These are phyloP conservation scores for Zaprionus lachaisei DNA, from an alignment of 1,140 invertebrate species.

Conservation along the genomic window DNA sequence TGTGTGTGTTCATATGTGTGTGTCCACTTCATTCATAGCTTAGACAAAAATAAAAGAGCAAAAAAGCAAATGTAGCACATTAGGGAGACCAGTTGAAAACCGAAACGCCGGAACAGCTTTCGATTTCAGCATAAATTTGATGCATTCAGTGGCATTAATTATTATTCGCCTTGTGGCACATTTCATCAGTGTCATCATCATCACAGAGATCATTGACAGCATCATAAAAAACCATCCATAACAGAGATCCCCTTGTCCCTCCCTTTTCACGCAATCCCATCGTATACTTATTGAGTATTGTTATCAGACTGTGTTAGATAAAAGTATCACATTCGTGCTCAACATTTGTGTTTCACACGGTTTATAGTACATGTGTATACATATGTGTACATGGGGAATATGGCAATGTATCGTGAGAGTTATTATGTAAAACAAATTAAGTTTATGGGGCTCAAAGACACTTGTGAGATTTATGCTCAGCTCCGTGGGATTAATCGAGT, in stretches of 20 bases:
- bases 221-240: conserved; percentile 38
- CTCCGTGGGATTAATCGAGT: conserved; percentile 43
- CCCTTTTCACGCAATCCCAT: background rate
- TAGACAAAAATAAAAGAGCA: background rate
- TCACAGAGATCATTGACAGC: conserved; percentile 19
- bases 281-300: conserved; percentile 14
- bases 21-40: background rate
- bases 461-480: conserved; percentile 53
- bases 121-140: conserved; percentile 33
- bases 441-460: conserved; percentile 44
- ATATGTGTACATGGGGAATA: background rate
- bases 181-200: conserved; percentile 28
- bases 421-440: conserved; percentile 43
- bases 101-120: conserved; percentile 16
- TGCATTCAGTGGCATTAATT: conserved; percentile 49
- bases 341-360: conserved; percentile 24
- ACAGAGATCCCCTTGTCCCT: background rate
- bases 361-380: conserved; percentile 4
- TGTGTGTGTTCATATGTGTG: too few species aligned
- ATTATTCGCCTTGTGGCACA: conserved; percentile 33
- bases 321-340: conserved; percentile 47
- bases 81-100: conserved; percentile 35
- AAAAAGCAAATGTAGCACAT: conserved; percentile 23
- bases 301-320: conserved; percentile 59
- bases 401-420: conserved; percentile 6